Evolutionary conservation across 1,140 invertebrate genomes (phyloP).

Genomic region (Saccostrea cuccullata): DNA sequence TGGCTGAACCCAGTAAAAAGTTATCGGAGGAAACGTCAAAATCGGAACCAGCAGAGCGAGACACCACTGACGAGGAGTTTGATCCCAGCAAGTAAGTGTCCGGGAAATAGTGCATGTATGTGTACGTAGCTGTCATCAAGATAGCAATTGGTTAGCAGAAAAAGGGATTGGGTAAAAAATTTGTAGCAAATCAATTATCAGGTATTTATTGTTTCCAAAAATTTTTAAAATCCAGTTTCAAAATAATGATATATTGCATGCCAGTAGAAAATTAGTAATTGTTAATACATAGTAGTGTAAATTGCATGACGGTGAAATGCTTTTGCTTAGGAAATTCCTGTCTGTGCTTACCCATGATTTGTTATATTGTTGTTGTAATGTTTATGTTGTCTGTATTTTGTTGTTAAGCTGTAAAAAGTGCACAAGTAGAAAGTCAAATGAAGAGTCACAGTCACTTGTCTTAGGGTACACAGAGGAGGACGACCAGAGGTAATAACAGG

Average conservation of each 20-base stretch:
- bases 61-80: conserved; percentile 67
- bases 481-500: background rate
- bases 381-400: conserved; percentile 9
- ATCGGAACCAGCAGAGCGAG: conserved; percentile 67
- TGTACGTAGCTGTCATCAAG: background rate
- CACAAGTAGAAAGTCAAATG: background rate
- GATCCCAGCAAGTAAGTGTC: conserved; percentile 67
- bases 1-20: conserved; percentile 78
- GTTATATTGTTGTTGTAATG: background rate
- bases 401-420: conserved; percentile 3
- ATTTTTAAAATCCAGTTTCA: too few species aligned
- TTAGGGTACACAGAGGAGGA: background rate
- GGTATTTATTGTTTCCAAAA: too few species aligned
- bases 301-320: too few species aligned
- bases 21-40: conserved; percentile 81
- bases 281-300: too few species aligned
- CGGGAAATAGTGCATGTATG: background rate
- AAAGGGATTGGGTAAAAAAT: background rate
- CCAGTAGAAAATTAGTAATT: too few species aligned
- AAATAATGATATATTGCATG: too few species aligned
- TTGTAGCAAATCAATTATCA: background rate
- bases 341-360: background rate
- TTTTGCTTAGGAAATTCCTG: background rate
- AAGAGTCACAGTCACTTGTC: background rate
- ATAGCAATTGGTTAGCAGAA: background rate